Evolutionary conservation across 2,888 invertebrate species (phyloP), one percentile per base, ranked within the genome.

Genomic region (Heliconius erato): DNA sequence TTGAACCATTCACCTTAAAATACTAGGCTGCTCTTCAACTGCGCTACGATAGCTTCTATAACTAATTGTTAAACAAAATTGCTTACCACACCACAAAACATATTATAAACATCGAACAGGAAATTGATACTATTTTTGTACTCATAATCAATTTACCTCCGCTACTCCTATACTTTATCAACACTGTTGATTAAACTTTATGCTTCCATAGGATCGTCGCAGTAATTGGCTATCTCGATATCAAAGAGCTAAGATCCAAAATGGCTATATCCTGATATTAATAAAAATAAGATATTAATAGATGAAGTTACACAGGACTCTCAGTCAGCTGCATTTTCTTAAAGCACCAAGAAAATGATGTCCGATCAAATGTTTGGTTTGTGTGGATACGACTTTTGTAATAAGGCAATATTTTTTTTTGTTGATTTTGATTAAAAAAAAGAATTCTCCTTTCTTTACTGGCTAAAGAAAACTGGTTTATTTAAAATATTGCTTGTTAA

Each of bases 251-350:
- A 92, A 92, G 93, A 92, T 87, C 88, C 88, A 84, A 90, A 90
- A 89, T 88, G 88, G 87, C 88, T 89, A 86, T 88, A 90, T 90
- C 87, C 87, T 87, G 91, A 92, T 94, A 92, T 94, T 95, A 94
- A 94, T 94, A 95, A 94, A 94, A 93, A 94, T 93, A 91, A 90
- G 90, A 89, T 93, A 94, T 92, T 94, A 95, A 94, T 94, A 94
- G 92, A 92, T 89, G 89, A 93, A 93, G 91, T 93, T 94, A 94
- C 91, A 91, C 90, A 94, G 74, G 93, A 90, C 90, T 92, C 90
- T 90, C 87, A 94, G 93, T 94, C 94, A 94, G 94, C 94, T 95
- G 94, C 94, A 95, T 95, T 95, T 95, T 95, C 95, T 95, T 94
- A 92, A 94, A 95, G 94, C 94, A 94, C 94, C 91, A 91, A 93